Base-by-base conservation (phyloP, 1,140 invertebrate species). In the Drosophila parabipectinata region DNA sequence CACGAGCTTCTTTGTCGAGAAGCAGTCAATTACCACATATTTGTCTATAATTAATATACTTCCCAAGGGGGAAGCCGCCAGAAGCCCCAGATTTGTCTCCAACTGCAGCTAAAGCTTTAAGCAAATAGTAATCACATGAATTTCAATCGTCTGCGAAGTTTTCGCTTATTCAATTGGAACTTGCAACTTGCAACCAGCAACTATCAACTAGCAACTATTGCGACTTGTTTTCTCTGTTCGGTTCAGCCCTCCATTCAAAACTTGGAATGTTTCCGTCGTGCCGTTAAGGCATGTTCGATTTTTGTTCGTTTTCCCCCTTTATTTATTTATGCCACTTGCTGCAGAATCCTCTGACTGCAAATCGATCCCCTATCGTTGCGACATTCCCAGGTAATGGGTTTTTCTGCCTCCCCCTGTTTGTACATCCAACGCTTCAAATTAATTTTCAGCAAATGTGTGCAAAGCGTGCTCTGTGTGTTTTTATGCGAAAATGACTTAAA, bases 21-120 rank as follows among this genome's bases (percentile, higher is more conserved):
- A 37, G 32, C 63, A 81, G 73, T 85, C 78, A 87, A 85, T 85
- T 85, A 87, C 77, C 84, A 82, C 63, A 78, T 87, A 88, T 87
- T 87, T 87, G 69, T 82, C 71, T 82, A 85, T 85, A 82, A 87
- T 85, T 82, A 85, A 76, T 76, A 58, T 58, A 48, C 48, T 56
- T 56, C 56, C 60, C 55, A 7, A 10, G 45, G 39, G 26, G 34
- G 9, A 37, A 37, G 2, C 37, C 14, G 21, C 7, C 7, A 15
- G 26, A 28, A 28, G 21, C 21, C 26, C 26, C 39, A 18, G 50
- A 68, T 68, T 76, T 76, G 52, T 64, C 18, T 44, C 5, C 5
- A 26, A 21, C 59, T 32, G 15, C 64, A 44, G 34, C 52, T 30
- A 54, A 54, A 54, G 51, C 37, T 60, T 57, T 72, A 52, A 54